Evolutionary conservation across 2,888 invertebrate genomes (phyloP), one percentile per base, ranked within the genome.

Genomic region (Schizaphis graminum): DNA sequence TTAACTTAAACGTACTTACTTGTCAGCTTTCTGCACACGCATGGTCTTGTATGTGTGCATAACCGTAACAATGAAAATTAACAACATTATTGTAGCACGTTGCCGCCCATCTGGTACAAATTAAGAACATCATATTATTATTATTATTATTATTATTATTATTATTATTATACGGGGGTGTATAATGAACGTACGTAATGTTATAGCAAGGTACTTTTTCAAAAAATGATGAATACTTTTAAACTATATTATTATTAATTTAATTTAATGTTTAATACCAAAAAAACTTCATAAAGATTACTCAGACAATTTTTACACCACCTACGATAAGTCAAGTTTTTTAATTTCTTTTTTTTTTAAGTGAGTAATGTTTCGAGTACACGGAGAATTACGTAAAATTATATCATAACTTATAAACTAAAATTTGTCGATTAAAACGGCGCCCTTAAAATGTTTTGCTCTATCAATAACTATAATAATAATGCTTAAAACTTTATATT

Each of bases 51-150:
- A 56, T 35, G 56, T 41, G 26, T 26, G 35, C 26, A 41, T n/a
- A n/a, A 28, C 90, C 67, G 67, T 67, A 67, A 90, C 67, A 24
- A 49, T 67, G 35, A 90, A 90, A 67, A 67, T 90, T 90, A 90
- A 90, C 61, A 90, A 90, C 67, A 26, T 49, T 67, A n/a, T 67
- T 67, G 49, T 90, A 11, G n/a, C n/a, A 35, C 24, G 28, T 28
- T 49, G 57, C 35, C 49, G 21, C 5, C n/a, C 28, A 16, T 21
- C 24, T n/a, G 28, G 11, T 67, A 90, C 49, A 24, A 90, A 35
- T 67, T 24, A 90, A 49, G 61, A n/a, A 47, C 61, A 47, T 47
- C 5, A 26, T 77, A 44, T 21, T 90, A 47, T 47, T 90, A n/a
- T n/a, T n/a, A n/a, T n/a, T n/a, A n/a, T n/a, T n/a, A n/a, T n/a